Evolutionary conservation across 1,140 invertebrate species (phyloP), one percentile per base, ranked within the genome.

Genomic region (Bactericera cockerelli): DNA sequence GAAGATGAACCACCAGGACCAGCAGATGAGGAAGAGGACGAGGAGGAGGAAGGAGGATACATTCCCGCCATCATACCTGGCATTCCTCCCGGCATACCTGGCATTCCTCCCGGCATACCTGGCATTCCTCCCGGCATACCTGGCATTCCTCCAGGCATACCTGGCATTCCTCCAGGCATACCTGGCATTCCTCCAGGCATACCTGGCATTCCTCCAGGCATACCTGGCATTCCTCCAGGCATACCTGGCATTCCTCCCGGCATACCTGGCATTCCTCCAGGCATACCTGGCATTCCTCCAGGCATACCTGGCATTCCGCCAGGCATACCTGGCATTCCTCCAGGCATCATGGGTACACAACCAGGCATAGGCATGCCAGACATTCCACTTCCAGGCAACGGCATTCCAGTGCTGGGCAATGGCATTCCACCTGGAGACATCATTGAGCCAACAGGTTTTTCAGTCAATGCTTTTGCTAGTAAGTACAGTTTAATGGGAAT

Each of bases 71-170:
- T 6, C 28, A 31, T 31, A 31, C 4, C 4, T 6, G 28, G 28
- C 28, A 31, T 31, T 31, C 28, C 28, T 6, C 28, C 28, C 13
- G 28, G 28, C 28, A 31, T 31, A 4, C 4, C 13, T 19, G 42
- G 22, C 42, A 49, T 49, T 49, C 42, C 42, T 10, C 4, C 19
- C 13, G 13, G 56, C 16, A 33, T 39, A 8, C 25, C 6, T 10
- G 55, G 55, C 25, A 57, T 57, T 42, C 57, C 57, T 8, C 56
- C 56, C 2, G 57, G 57, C 24, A 19, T 19, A 24, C 26, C 33
- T 33, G 21, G 28, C 42, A 49, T 49, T 49, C 26, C 55, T 25
- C 28, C 28, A 6, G 28, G 28, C 28, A 31, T 31, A 31, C 28
- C 28, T 13, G 19, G 33, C 57, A 21, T 19, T 25, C 19, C 19